Evolutionary conservation across 2,888 invertebrate species (phyloP), one percentile per base, ranked within the genome.

Genomic region (Heliconius hortense): DNA sequence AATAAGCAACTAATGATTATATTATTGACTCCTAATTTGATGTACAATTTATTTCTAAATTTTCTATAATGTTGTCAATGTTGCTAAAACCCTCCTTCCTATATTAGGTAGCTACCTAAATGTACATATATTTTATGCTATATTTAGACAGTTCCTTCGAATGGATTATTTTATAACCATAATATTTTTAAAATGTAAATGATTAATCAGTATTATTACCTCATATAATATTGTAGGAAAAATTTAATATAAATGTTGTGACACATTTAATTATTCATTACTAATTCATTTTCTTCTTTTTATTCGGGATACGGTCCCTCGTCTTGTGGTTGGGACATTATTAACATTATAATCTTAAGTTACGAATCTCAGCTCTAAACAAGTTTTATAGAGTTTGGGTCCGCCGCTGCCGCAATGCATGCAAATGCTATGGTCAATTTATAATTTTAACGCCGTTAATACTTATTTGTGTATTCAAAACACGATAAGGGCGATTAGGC

Each of bases 401-500:
- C 80, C 81, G 60, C 48, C 90, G 88, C 90, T 26, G 79, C 73
- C 69, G 80, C 80, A 71, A 43, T 81, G 81, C 82, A 83, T 84
- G 82, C 80, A 85, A 85, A 86, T 84, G 88, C 88, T 63, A 71
- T 73, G 68, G 90, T 85, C 89, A 88, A 90, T 89, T 90, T 89
- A 89, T 90, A 90, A 92, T 87, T 88, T 89, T 89, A 87, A 88
- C 89, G 82, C 86, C 82, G 84, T 84, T 88, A 89, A 90, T 86
- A 85, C 84, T 82, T 88, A 88, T 91, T 91, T 91, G 92, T 92
- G 90, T 90, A 89, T 89, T 87, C 85, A 82, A 82, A 84, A 82
- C 84, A 87, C 86, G 88, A 88, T 89, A 88, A 87, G 85, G 82
- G 76, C 88, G 87, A 90, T 91, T 89, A 89, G 87, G 84, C 84